Evolutionary conservation across 2,113 vertebrate genomes (phyloP), one percentile per base, ranked within the genome.

Genomic region (Ammospiza caudacuta): DNA sequence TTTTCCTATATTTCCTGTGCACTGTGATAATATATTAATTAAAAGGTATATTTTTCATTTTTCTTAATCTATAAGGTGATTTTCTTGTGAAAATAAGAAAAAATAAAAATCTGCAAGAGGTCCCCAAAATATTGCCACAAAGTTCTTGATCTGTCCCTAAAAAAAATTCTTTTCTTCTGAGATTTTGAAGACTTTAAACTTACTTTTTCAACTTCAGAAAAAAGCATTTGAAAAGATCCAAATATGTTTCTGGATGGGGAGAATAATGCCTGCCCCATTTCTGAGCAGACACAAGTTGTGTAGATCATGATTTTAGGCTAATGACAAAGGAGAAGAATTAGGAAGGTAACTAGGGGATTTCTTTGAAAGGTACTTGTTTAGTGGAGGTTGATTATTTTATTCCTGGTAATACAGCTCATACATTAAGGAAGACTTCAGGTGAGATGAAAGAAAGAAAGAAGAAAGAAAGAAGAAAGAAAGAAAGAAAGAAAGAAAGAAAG

Each of bases 201-300:
- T 78, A 18, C 3, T 52, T 74, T 84, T 57, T 6, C 7, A 63
- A 5, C 15, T 75, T 83, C 12, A 5, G 5, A 39, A 61, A 58
- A 75, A 25, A 72, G 0, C 12, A 28, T 85, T 93, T 88, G 11
- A 31, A 67, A 47, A 35, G 7, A 19, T 59, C 25, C 16, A 28
- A 68, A 31, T 3, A 4, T 46, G 79, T 84, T 89, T 79, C 21
- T 7, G 39, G 9, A 19, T 33, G 33, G 17, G 16, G 3, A 55
- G 3, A 69, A 54, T 47, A 72, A 15, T 52, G 28, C 8, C 44
- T 44, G 9, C 3, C 6, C 6, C 8, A 5, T 43, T 84, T 55
- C 58, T 1, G 2, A 82, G 41, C 11, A 33, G 35, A 28, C 3
- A 6, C 0, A 9, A 1, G 1, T 49, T 44, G 35, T 7, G 10